These are phyloP conservation scores for Magallana nippona DNA, from an alignment of 2,888 invertebrate genomes.

Conservation along the genomic window DNA sequence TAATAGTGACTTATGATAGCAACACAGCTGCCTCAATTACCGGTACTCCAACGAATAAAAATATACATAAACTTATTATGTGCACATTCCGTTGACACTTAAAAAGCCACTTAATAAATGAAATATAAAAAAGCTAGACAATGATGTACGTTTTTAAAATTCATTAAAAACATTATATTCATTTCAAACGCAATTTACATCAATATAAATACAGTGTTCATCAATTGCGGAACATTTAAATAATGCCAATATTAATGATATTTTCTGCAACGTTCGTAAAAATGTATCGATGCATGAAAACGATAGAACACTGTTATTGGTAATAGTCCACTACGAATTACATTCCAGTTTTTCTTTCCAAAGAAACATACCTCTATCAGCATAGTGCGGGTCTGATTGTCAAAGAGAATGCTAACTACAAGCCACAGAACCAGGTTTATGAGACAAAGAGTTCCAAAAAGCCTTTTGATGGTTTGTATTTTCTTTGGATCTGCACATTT, in stretches of 20 bases:
- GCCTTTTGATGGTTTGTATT: background rate
- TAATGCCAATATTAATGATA: background rate
- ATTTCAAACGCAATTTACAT: too few species aligned
- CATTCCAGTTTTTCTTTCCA: background rate
- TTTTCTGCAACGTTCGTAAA: slow-evolving; percentile 37
- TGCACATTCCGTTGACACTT: too few species aligned
- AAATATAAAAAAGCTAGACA: too few species aligned
- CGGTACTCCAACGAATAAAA: too few species aligned
- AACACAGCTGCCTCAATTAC: too few species aligned
- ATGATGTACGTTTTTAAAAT: too few species aligned
- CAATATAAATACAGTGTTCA: too few species aligned
- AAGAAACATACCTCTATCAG: background rate
- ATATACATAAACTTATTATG: too few species aligned
- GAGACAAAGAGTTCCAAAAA: background rate
- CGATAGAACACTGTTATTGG: slow-evolving; percentile 33
- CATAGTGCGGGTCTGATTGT: background rate
- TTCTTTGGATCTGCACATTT: background rate
- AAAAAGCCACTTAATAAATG: too few species aligned
- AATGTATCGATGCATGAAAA: slow-evolving; percentile 34
- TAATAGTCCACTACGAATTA: background rate
- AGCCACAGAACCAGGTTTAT: background rate
- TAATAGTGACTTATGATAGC: too few species aligned
- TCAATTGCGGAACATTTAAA: too few species aligned
- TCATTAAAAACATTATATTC: too few species aligned
- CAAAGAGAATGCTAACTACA: background rate